Conservation (phyloP, 1,140 invertebrate genomes). For the Drosophila bifasciata region DNA sequence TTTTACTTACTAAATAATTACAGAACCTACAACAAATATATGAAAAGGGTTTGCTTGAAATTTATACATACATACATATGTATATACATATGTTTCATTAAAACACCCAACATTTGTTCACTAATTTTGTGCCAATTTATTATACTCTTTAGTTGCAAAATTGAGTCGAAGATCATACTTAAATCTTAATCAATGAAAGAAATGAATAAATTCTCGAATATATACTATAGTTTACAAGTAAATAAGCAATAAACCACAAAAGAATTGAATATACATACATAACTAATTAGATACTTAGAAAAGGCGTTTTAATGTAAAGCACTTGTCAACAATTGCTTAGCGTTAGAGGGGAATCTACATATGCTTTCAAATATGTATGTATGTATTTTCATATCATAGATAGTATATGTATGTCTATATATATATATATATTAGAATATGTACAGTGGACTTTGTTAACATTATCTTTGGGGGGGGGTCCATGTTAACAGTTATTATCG, state of each 20-base stretch:
- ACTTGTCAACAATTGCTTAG: slow-evolving; percentile 77
- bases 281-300: slow-evolving; percentile 40
- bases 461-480: slow-evolving; percentile 23
- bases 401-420: slow-evolving; percentile 30
- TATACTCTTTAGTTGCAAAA: slow-evolving; percentile 33
- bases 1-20: no score
- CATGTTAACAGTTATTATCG: slow-evolving; percentile 67
- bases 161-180: slow-evolving; percentile 27
- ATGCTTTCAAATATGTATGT: slow-evolving; percentile 32
- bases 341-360: slow-evolving; percentile 36
- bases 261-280: slow-evolving; percentile 4
- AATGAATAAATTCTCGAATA: slow-evolving; percentile 31
- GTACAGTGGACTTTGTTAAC: slow-evolving; percentile 43
- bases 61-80: no score
- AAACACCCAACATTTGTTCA: slow-evolving; percentile 1
- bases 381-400: slow-evolving; percentile 15
- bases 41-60: no score
- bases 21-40: no score
- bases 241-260: slow-evolving; percentile 20
- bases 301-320: slow-evolving; percentile 71
- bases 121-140: slow-evolving; percentile 41
- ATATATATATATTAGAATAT: slow-evolving; percentile 11
- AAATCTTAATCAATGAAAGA: slow-evolving; percentile 29
- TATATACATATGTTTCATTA: not conserved
- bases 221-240: slow-evolving; percentile 38